phyloP scores from a whole-genome alignment of 1,140 invertebrate genomes.

The Drosophila busckii region DNA sequence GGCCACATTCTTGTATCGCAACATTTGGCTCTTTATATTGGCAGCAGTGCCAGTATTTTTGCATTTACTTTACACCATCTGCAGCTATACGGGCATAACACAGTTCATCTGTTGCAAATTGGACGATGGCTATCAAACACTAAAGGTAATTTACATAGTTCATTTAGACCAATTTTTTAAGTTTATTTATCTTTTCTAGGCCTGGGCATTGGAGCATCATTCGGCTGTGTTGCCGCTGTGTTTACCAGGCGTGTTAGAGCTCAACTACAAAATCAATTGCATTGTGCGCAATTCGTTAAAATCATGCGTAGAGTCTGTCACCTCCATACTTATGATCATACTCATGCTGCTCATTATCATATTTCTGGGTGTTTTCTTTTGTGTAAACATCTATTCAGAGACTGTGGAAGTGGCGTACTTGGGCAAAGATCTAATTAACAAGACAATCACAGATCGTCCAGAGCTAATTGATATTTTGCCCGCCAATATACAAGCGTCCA shows the following conservation, averaged over 20 bases:
- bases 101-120: constrained; percentile 56
- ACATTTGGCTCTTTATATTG: constrained; percentile 75
- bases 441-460: constrained; percentile 92
- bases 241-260: constrained; percentile 81
- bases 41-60: constrained; percentile 65
- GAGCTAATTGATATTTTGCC: constrained; percentile 88
- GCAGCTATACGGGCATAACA: constrained; percentile 60
- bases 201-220: constrained; percentile 80
- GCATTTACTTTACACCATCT: constrained; percentile 58
- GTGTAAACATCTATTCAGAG: constrained; percentile 93
- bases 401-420: constrained; percentile 95
- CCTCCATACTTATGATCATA: constrained; percentile 82
- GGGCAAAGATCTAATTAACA: constrained; percentile 92
- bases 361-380: constrained; percentile 77
- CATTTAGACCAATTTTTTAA: neutral
- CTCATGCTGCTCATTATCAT: constrained; percentile 83
- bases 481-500: constrained; percentile 84
- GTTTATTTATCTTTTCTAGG: constrained; percentile 2
- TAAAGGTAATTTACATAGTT: constrained; percentile 35
- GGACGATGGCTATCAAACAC: constrained; percentile 35
- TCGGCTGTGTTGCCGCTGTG: constrained; percentile 82
- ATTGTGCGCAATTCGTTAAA: constrained; percentile 80
- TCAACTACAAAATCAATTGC: constrained; percentile 80
- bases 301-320: constrained; percentile 82
- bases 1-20: constrained; percentile 69